Percentiles rank a stretch among this genome's conserved stretches.
These are phyloP conservation scores for Pygmarrhopalites habei DNA, from an alignment of 1,140 invertebrate species.

Conservation along the genomic window DNA sequence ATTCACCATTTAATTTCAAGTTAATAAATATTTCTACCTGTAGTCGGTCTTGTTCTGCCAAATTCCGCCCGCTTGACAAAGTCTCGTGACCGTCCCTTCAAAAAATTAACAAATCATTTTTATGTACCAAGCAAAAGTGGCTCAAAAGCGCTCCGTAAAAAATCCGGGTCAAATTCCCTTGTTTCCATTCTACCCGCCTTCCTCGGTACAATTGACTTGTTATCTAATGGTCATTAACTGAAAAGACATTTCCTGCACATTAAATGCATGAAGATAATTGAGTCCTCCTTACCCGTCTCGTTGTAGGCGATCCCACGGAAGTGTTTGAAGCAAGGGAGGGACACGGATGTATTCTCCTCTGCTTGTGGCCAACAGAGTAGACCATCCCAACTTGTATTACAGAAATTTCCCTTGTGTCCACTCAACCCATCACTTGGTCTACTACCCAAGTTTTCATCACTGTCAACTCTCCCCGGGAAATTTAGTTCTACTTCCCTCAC, in stretches of 20 bases:
- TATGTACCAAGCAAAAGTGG: no score
- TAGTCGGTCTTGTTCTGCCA: constrained; percentile 29
- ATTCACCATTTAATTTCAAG: no score
- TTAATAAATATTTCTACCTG: constrained; percentile 50
- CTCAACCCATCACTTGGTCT: no score
- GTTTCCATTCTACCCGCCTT: no score
- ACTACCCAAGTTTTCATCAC: no score
- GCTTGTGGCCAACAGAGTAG: constrained; percentile 72
- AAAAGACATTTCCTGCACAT: background rate
- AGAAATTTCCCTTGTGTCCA: background rate
- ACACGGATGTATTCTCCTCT: constrained; percentile 52
- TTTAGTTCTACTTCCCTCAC: no score
- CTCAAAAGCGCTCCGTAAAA: background rate
- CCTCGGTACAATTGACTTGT: background rate
- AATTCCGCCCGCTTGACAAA: constrained; percentile 20
- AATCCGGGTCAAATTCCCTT: background rate
- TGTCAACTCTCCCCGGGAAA: no score
- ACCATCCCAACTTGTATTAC: constrained; percentile 53
- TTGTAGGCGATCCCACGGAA: constrained; percentile 69
- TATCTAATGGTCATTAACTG: background rate
- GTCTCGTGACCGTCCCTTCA: constrained; percentile 24
- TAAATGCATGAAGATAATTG: background rate
- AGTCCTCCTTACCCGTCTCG: constrained; percentile 47
- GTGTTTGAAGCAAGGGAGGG: constrained; percentile 64
- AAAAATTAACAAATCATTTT: background rate